These are phyloP conservation scores for Corydoras maculifer DNA, from an alignment of 2,113 vertebrate genomes.

Conservation along the genomic window DNA sequence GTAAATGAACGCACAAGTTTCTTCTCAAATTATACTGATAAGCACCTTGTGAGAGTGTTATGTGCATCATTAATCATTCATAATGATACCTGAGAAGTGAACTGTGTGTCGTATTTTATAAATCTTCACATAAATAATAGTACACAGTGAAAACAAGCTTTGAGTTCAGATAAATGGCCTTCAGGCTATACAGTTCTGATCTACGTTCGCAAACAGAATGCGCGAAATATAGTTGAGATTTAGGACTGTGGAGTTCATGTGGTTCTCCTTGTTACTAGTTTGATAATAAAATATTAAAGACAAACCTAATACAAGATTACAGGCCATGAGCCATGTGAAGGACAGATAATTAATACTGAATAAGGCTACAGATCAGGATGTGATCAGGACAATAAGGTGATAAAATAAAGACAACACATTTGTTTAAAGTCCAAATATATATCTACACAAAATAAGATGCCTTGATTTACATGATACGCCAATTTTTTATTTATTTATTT, in stretches of 20 bases:
- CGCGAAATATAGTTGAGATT: conserved; percentile 10
- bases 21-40: conserved; percentile 2
- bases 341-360: neutral
- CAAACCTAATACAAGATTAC: neutral
- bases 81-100: conserved; percentile 1
- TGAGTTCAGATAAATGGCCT: conserved; percentile 18
- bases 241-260: conserved; percentile 11
- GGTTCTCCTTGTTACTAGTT: conserved; percentile 10
- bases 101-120: neutral
- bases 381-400: neutral
- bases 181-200: conserved; percentile 8
- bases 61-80: neutral
- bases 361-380: neutral
- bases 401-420: neutral
- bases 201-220: neutral
- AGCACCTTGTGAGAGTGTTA: neutral
- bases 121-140: conserved; percentile 7
- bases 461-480: no score
- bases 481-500: neutral
- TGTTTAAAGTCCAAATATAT: no score
- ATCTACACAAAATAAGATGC: no score
- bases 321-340: neutral
- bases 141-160: conserved; percentile 5
- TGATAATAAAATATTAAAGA: neutral
- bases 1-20: conserved; percentile 10